Percentiles rank a stretch among this genome's conserved stretches.
phyloP scores from a whole-genome alignment of 1,140 invertebrate genomes.

The Prorops nasuta region DNA sequence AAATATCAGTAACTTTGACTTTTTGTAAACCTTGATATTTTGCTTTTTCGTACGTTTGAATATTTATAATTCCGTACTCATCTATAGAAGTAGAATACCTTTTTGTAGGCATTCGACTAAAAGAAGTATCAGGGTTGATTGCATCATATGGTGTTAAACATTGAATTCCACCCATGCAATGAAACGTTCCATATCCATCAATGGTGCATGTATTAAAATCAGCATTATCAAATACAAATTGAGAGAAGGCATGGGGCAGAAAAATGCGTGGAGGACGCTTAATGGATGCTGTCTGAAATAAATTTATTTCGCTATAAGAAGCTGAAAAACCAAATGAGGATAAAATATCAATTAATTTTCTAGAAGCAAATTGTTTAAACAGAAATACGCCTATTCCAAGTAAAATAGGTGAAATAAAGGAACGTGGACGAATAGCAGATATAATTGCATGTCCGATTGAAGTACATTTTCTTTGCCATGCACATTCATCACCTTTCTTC shows the following conservation, averaged over 20 bases:
- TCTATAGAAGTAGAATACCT: too few relatives aligned
- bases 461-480: background rate
- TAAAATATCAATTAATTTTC: conserved; percentile 17
- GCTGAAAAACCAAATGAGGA: conserved; percentile 20
- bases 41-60: too few relatives aligned
- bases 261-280: background rate
- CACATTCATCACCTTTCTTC: conserved; percentile 4
- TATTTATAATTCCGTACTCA: too few relatives aligned
- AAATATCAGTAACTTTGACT: too few relatives aligned
- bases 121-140: too few relatives aligned
- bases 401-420: conserved; percentile 24
- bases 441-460: conserved; percentile 25
- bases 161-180: conserved; percentile 23
- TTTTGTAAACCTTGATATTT: too few relatives aligned
- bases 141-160: too few relatives aligned
- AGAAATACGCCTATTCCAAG: conserved; percentile 14
- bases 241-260: conserved; percentile 14
- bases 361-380: conserved; percentile 19
- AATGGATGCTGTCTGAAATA: conserved; percentile 8
- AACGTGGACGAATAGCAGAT: conserved; percentile 19
- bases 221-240: conserved; percentile 29
- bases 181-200: conserved; percentile 25
- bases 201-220: conserved; percentile 23
- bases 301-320: conserved; percentile 18
- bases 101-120: too few relatives aligned